Conservation (phyloP, 2,113 vertebrate genomes). For the Ursus arctos region DNA sequence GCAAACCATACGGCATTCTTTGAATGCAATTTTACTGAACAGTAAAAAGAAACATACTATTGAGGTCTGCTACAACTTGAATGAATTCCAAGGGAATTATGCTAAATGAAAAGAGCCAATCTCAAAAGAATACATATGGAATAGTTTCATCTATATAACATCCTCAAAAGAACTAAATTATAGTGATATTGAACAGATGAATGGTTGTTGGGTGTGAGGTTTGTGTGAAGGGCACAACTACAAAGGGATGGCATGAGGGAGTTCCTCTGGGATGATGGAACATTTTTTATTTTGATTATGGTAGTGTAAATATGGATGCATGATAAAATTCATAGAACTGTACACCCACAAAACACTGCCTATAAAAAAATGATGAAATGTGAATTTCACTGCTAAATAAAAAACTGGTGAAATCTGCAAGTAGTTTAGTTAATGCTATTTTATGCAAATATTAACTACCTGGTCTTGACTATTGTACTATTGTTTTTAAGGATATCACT, state of each 20-base stretch:
- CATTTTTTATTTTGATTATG: neutral
- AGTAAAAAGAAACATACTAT: neutral
- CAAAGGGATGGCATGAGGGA: neutral
- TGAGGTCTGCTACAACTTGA: neutral
- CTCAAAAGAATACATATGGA: neutral
- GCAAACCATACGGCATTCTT: neutral
- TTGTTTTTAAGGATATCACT: neutral
- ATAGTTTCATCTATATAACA: neutral
- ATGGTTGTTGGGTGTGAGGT: neutral
- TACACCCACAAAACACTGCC: neutral
- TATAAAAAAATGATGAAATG: conserved; percentile 13
- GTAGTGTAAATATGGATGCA: neutral
- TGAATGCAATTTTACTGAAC: neutral
- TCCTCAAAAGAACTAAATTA: neutral
- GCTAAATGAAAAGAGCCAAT: neutral
- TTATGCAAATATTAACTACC: neutral
- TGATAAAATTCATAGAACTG: neutral
- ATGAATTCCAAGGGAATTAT: neutral
- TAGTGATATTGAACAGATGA: neutral
- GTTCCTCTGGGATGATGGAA: neutral
- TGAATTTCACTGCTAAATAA: neutral
- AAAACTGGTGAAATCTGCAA: neutral
- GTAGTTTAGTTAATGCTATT: neutral
- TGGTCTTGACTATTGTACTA: neutral
- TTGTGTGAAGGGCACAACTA: neutral